Percentiles rank a stretch among this genome's conserved stretches.
Conservation (phyloP, 1,140 invertebrate genomes). For the Cydia fagiglandana region DNA sequence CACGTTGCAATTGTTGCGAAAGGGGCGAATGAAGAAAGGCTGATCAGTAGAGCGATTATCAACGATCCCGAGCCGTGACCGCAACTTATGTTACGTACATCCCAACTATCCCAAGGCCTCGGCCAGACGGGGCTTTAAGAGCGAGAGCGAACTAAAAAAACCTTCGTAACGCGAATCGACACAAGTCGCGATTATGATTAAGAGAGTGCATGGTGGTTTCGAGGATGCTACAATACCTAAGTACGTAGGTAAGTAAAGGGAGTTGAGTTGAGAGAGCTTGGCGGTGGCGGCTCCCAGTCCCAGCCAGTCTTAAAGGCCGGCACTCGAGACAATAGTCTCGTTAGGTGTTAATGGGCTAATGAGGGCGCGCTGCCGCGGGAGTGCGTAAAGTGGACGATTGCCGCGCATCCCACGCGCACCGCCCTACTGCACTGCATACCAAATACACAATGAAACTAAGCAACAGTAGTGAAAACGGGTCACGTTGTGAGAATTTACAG, state of each 20-base stretch:
- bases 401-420: constrained; percentile 37
- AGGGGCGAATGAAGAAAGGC: no score
- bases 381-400: constrained; percentile 43
- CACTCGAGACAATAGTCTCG: constrained; percentile 24
- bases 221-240: background rate
- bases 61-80: no score
- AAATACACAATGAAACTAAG: background rate
- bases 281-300: background rate
- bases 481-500: no score
- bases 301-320: background rate
- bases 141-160: no score
- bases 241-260: background rate
- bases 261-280: background rate
- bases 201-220: background rate
- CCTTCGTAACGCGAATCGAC: no score
- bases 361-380: constrained; percentile 32
- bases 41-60: no score
- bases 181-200: background rate
- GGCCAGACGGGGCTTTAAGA: no score
- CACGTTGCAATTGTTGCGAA: no score
- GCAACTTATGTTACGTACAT: no score
- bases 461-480: background rate
- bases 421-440: constrained; percentile 27
- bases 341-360: constrained; percentile 23
- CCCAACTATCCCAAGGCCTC: no score